Conservation (phyloP, 2,797 vertebrate genomes). For the Myripristis jacobus region DNA sequence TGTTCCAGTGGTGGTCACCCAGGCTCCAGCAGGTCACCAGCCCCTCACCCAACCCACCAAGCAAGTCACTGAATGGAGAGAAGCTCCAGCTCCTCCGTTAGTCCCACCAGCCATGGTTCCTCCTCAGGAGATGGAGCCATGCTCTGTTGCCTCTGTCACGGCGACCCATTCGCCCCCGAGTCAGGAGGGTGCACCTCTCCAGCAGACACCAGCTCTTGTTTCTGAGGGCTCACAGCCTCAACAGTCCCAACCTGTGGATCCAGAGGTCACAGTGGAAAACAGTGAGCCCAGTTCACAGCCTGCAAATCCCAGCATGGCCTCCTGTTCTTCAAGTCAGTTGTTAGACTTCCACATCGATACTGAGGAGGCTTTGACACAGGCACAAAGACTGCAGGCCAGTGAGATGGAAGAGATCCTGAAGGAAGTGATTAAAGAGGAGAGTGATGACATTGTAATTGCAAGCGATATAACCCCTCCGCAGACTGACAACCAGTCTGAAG, state of each 20-base stretch:
- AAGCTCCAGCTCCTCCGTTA: constrained; percentile 50
- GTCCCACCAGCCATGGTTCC: constrained; percentile 37
- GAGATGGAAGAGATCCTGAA: constrained; percentile 78
- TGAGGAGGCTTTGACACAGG: constrained; percentile 41
- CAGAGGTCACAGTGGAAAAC: constrained; percentile 62
- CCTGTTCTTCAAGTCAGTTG: constrained; percentile 58
- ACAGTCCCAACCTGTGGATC: constrained; percentile 45
- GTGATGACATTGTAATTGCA: constrained; percentile 56
- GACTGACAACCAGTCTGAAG: constrained; percentile 50
- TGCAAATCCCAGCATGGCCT: constrained; percentile 54
- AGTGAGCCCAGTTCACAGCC: constrained; percentile 76
- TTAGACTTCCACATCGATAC: constrained; percentile 60
- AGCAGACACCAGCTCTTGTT: constrained; percentile 25
- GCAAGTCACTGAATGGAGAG: constrained; percentile 78
- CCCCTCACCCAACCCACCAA: constrained; percentile 77
- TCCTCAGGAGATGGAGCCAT: constrained; percentile 58
- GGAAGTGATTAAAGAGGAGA: constrained; percentile 74
- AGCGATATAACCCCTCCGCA: constrained; percentile 47
- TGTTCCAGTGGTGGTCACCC: constrained; percentile 92
- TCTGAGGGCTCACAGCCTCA: constrained; percentile 50
- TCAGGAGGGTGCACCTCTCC: constrained; percentile 36
- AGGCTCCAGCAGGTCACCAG: constrained; percentile 82
- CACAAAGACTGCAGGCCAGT: constrained; percentile 43
- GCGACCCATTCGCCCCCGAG: constrained; percentile 4
- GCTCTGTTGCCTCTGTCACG: constrained; percentile 34